Evolutionary conservation across 2,797 vertebrate genomes (phyloP), one percentile per base, ranked within the genome.

Genomic region (Sebastes flavidus): DNA sequence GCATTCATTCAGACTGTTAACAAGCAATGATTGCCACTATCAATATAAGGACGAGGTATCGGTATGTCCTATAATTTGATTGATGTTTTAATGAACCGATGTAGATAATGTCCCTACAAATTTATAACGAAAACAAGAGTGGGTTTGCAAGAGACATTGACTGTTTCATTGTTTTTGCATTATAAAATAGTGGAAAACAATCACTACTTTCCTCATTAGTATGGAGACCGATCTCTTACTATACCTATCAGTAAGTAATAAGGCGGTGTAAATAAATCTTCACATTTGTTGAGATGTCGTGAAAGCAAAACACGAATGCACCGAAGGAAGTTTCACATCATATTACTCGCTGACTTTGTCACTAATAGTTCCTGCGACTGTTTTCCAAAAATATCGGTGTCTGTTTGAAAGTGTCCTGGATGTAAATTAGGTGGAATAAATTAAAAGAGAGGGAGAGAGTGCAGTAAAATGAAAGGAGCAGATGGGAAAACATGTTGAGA

Each of bases 381-480:
- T 65, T 76, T 68, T 77, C 72, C 34, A 46, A 70, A 46, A 78
- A 65, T 8, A 8, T 3, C 12, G 0, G 18, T 65, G 55, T 67
- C 66, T 72, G 42, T 38, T 8, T 74, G 68, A 71, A 71, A 69
- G 62, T 67, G 66, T 75, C 32, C 70, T 75, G 59, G 42, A 84
- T 84, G 49, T 67, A 75, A 65, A 84, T 83, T 36, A 56, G 54
- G 27, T 52, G 12, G 55, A 82, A 81, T 63, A 61, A 63, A 70
- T 87, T 66, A 72, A 34, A 49, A 75, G 7, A 30, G 22, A 30
- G 54, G 34, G 30, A n/a, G 16, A 61, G 60, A 0, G 29, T 32
- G 61, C 20, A 36, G 46, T 25, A 10, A 66, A 77, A 63, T 36
- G 61, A 80, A 78, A 59, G 61, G 55, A 75, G 46, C 81, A 80